These are phyloP conservation scores for Hylaea fasciaria DNA, from an alignment of 2,888 invertebrate species.

Conservation along the genomic window DNA sequence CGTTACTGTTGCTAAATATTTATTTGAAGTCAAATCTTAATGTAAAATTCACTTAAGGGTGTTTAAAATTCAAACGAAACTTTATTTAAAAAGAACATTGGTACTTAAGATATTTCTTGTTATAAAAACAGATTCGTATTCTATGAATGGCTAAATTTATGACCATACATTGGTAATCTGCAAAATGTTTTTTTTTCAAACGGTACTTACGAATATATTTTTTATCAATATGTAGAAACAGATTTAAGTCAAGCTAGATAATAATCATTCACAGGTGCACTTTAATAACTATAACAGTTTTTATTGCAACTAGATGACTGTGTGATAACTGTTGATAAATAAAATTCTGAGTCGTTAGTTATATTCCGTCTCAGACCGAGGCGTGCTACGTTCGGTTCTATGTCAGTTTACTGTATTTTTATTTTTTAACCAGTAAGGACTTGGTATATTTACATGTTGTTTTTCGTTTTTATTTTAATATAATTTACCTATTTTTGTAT, in stretches of 20 bases:
- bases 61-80: too few relatives aligned
- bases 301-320: slow-evolving; percentile 26
- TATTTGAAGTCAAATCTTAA: neutral
- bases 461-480: too few relatives aligned
- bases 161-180: too few relatives aligned
- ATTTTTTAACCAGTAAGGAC: slow-evolving; percentile 15
- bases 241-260: neutral
- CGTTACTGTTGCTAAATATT: slow-evolving; percentile 31
- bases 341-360: slow-evolving; percentile 31
- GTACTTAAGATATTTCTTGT: too few relatives aligned
- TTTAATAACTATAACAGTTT: slow-evolving; percentile 20
- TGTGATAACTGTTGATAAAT: slow-evolving; percentile 31
- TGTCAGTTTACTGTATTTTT: slow-evolving; percentile 13
- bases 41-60: too few relatives aligned
- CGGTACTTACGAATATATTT: too few relatives aligned
- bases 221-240: too few relatives aligned
- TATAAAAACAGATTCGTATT: too few relatives aligned
- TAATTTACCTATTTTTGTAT: too few relatives aligned
- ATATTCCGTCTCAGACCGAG: slow-evolving; percentile 30
- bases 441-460: neutral
- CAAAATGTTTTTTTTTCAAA: too few relatives aligned
- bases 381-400: slow-evolving; percentile 32
- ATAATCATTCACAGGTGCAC: slow-evolving; percentile 5
- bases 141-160: too few relatives aligned
- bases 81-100: too few relatives aligned